Evolutionary conservation across 2,113 vertebrate genomes (phyloP).

Genomic region (Acrocephalus kingi): DNA sequence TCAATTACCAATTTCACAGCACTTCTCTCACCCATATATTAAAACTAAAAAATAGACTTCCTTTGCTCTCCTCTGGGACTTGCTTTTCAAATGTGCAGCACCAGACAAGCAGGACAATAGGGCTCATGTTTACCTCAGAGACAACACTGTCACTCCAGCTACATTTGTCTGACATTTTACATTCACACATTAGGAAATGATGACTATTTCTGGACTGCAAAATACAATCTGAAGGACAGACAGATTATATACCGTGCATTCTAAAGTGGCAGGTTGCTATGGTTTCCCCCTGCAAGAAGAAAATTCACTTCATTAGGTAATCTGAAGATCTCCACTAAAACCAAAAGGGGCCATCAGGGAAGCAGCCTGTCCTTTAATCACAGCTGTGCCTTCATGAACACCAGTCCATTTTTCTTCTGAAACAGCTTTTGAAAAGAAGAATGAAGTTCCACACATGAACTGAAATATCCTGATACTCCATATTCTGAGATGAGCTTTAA

Average conservation of each 20-base stretch:
- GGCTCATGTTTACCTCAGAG: background rate
- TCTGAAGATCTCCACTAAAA: conserved; percentile 26
- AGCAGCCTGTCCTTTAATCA: conserved; percentile 23
- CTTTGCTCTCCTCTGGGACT: background rate
- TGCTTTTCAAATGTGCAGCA: background rate
- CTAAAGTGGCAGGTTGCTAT: conserved; percentile 73
- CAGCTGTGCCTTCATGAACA: background rate
- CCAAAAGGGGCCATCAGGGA: conserved; percentile 17
- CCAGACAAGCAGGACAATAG: background rate
- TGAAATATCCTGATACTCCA: background rate
- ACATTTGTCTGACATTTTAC: conserved; percentile 56
- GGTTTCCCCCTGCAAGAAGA: conserved; percentile 70
- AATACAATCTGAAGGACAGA: conserved; percentile 69
- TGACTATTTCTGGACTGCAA: conserved; percentile 68
- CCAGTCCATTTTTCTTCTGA: background rate
- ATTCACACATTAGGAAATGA: conserved; percentile 48
- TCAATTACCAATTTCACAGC: background rate
- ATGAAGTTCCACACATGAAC: background rate
- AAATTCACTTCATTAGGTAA: conserved; percentile 53
- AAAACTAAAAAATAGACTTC: background rate
- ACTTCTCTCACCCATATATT: background rate
- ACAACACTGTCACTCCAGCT: background rate
- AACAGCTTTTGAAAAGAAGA: background rate
- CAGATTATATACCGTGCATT: conserved; percentile 66
- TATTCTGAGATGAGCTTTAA: background rate